Percentiles rank a stretch among this genome's conserved stretches.
These are phyloP conservation scores for Okapia johnstoni DNA, from an alignment of 2,113 vertebrate genomes.

Conservation along the genomic window DNA sequence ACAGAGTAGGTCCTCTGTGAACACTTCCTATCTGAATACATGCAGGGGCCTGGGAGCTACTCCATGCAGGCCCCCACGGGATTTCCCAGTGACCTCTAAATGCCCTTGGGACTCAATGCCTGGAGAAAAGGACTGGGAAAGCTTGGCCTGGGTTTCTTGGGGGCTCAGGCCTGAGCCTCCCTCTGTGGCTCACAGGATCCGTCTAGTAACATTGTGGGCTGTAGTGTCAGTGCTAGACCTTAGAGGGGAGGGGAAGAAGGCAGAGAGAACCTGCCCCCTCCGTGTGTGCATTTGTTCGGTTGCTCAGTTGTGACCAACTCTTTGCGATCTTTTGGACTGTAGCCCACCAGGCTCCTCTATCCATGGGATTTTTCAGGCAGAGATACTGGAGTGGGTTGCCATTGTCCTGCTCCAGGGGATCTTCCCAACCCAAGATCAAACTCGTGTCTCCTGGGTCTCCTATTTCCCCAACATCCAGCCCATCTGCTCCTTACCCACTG, in stretches of 20 bases:
- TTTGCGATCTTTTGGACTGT: neutral
- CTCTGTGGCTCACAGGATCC: too few relatives aligned
- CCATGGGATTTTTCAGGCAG: neutral
- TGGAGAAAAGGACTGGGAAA: neutral
- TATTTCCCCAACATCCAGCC: neutral
- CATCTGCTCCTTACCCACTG: too few relatives aligned
- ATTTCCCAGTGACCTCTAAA: neutral
- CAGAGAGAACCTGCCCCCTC: neutral
- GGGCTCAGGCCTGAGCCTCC: neutral
- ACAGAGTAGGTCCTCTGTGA: neutral
- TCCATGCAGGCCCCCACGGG: neutral
- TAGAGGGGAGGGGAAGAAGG: too few relatives aligned
- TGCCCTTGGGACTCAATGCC: neutral
- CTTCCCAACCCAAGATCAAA: neutral
- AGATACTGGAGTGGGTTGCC: neutral
- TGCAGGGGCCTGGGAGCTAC: neutral
- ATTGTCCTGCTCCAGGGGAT: neutral
- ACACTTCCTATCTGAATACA: neutral
- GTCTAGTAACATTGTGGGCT: rapidly evolving
- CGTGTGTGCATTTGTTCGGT: neutral
- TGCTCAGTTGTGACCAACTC: neutral
- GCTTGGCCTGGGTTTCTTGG: neutral
- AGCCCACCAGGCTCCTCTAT: neutral
- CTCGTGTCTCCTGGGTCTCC: neutral
- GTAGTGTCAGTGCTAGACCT: neutral